Base-by-base conservation (phyloP, 2,113 vertebrate genomes). In the Noctilio leporinus region DNA sequence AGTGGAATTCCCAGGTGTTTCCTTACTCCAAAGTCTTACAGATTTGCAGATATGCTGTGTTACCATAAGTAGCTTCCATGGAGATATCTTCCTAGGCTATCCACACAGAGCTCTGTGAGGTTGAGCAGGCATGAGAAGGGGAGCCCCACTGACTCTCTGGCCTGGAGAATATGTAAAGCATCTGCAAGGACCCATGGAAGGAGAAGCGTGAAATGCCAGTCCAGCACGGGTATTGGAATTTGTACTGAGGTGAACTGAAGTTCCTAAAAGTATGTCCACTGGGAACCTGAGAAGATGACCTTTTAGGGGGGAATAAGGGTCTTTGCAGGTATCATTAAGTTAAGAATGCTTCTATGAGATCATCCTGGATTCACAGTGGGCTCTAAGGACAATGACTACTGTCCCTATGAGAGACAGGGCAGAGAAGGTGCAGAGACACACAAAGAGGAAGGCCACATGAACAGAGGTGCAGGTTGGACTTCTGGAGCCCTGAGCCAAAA, bases 171-270 rank as follows among this genome's bases (percentile, higher is more conserved):
- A 10, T 12, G 28, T 2, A 49, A 30, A 33, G 26, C 22, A 24
- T 43, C 24, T 28, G 6, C 2, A 49, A 1, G 4, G 70, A 38
- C 33, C 14, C 12, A 2, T 0, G 14, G 4, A 30, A 26, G 11
- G 9, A 33, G 6, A 11, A 6, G 17, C 26, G 26, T 1, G 2
- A 6, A 33, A 2, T 26, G 24, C 3, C 3, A 16, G 53, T 26
- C 7, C 24, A n/a, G 4, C 43, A 1, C 19, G 57, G 59, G 22
- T 5, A 5, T 0, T 43, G 62, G 4, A 2, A 30, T 5, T 6
- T 26, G 24, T 1, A 19, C 9, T 3, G 33, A 38, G 38, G 2
- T 47, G 5, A 38, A 40, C 0, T 51, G 26, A 5, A 43, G 22
- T 15, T 14, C 49, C 49, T 28, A 0, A 3, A n/a, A 35, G 17